Percentiles rank a stretch among this genome's conserved stretches.
These are phyloP conservation scores for Drosophila littoralis DNA, from an alignment of 1,140 invertebrate species.

Conservation along the genomic window DNA sequence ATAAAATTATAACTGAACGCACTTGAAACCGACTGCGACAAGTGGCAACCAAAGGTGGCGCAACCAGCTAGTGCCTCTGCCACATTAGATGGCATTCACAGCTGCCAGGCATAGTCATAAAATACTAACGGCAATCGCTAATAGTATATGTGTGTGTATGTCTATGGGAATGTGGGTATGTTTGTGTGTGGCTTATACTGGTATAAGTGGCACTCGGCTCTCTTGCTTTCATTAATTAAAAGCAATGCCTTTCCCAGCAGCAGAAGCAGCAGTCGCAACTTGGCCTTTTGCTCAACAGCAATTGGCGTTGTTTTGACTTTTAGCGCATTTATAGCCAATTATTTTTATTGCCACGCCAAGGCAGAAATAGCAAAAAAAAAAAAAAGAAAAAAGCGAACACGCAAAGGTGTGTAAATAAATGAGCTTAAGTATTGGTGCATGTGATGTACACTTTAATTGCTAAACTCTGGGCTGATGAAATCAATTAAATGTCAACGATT, in stretches of 20 bases:
- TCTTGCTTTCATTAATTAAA: conserved; percentile 71
- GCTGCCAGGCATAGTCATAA: conserved; percentile 61
- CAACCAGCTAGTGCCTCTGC: conserved; percentile 20
- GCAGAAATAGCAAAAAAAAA: conserved; percentile 5
- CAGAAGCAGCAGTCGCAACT: conserved; percentile 6
- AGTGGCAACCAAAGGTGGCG: conserved; percentile 27
- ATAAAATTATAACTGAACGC: conserved; percentile 77
- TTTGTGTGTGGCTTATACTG: conserved; percentile 15
- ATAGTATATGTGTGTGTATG: conserved; percentile 8
- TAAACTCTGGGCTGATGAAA: not conserved
- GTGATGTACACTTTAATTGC: conserved; percentile 41
- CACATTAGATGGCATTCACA: conserved; percentile 59
- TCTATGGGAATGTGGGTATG: conserved; percentile 9
- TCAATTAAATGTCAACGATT: conserved; percentile 13
- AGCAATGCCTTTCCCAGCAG: conserved; percentile 54
- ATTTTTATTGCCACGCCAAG: conserved; percentile 64
- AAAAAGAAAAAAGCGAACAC: conserved; percentile 10
- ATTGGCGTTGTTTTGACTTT: conserved; percentile 72
- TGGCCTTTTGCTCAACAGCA: conserved; percentile 17
- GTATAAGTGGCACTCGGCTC: conserved; percentile 24
- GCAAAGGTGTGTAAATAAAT: conserved; percentile 73
- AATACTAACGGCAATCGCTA: conserved; percentile 42
- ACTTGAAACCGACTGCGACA: conserved; percentile 63
- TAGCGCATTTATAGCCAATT: conserved; percentile 78
- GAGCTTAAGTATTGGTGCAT: conserved; percentile 52